These are phyloP conservation scores for Drosophila suboccidentalis DNA, from an alignment of 2,888 invertebrate species.

Conservation along the genomic window DNA sequence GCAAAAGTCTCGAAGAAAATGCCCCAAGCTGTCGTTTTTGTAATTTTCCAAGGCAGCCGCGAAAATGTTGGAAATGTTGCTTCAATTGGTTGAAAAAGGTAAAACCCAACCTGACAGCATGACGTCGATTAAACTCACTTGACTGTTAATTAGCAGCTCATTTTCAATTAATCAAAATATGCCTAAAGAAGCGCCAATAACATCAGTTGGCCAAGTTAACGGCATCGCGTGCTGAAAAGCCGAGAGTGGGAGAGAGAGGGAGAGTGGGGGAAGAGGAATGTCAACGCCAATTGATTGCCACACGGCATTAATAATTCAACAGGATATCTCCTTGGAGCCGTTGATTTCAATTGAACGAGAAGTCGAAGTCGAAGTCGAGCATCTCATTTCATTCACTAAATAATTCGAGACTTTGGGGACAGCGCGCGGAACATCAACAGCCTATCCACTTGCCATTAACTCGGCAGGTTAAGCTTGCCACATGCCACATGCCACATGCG, in stretches of 20 bases:
- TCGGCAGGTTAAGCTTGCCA: slow-evolving; percentile 58
- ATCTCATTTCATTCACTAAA: slow-evolving; percentile 69
- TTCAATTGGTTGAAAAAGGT: slow-evolving; percentile 42
- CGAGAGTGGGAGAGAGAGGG: background rate
- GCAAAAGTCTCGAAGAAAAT: slow-evolving; percentile 40
- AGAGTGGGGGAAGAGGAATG: slow-evolving; percentile 32
- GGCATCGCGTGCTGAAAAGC: slow-evolving; percentile 49
- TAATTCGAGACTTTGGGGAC: slow-evolving; percentile 77
- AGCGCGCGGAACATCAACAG: slow-evolving; percentile 69
- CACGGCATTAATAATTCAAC: slow-evolving; percentile 72
- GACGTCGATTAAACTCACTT: slow-evolving; percentile 52
- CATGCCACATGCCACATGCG: slow-evolving; percentile 19
- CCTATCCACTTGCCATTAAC: slow-evolving; percentile 78
- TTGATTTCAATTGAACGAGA: slow-evolving; percentile 71
- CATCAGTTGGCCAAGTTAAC: slow-evolving; percentile 52
- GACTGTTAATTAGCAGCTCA: slow-evolving; percentile 71
- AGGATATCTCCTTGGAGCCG: slow-evolving; percentile 52
- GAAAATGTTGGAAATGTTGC: slow-evolving; percentile 21
- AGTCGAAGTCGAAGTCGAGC: slow-evolving; percentile 54
- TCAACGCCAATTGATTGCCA: slow-evolving; percentile 77
- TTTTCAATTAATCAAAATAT: slow-evolving; percentile 77
- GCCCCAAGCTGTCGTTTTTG: slow-evolving; percentile 49
- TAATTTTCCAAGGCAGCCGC: slow-evolving; percentile 5
- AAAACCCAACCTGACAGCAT: slow-evolving; percentile 2
- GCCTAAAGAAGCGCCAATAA: slow-evolving; percentile 45